These are phyloP conservation scores for Lysiphlebus fabarum DNA, from an alignment of 1,140 invertebrate genomes.

Conservation along the genomic window DNA sequence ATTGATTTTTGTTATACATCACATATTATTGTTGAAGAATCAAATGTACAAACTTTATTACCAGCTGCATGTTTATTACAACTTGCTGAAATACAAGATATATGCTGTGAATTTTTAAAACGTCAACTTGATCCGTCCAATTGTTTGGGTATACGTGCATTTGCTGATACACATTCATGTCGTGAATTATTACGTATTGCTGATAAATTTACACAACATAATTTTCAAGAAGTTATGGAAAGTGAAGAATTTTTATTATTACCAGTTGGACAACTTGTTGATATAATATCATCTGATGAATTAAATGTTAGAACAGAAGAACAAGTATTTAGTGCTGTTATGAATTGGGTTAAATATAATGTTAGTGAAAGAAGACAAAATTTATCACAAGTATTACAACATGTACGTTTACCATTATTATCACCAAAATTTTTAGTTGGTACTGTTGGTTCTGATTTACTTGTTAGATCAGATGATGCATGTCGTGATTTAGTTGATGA, in stretches of 20 bases:
- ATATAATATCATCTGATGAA: slow-evolving; percentile 97
- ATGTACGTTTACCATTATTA: slow-evolving; percentile 90
- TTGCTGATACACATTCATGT: slow-evolving; percentile 98
- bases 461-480: slow-evolving; percentile 92
- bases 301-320: slow-evolving; percentile 96
- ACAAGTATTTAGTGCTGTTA: slow-evolving; percentile 92
- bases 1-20: slow-evolving; percentile 99
- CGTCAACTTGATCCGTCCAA: slow-evolving; percentile 96
- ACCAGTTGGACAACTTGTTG: slow-evolving; percentile 91
- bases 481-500: slow-evolving; percentile 97
- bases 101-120: slow-evolving; percentile 98
- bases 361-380: slow-evolving; percentile 87
- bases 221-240: slow-evolving; percentile 97
- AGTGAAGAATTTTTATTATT: slow-evolving; percentile 96
- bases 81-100: slow-evolving; percentile 87
- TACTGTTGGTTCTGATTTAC: slow-evolving; percentile 91
- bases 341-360: slow-evolving; percentile 98
- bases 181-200: slow-evolving; percentile 90
- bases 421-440: slow-evolving; percentile 97
- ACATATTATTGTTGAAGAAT: slow-evolving; percentile 96
- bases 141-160: slow-evolving; percentile 96
- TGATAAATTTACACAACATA: slow-evolving; percentile 97
- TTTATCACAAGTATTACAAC: slow-evolving; percentile 90
- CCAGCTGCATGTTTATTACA: slow-evolving; percentile 95
- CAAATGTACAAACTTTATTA: slow-evolving; percentile 94